Conservation (phyloP, 2,113 vertebrate genomes). For the Gadus chalcogrammus region DNA sequence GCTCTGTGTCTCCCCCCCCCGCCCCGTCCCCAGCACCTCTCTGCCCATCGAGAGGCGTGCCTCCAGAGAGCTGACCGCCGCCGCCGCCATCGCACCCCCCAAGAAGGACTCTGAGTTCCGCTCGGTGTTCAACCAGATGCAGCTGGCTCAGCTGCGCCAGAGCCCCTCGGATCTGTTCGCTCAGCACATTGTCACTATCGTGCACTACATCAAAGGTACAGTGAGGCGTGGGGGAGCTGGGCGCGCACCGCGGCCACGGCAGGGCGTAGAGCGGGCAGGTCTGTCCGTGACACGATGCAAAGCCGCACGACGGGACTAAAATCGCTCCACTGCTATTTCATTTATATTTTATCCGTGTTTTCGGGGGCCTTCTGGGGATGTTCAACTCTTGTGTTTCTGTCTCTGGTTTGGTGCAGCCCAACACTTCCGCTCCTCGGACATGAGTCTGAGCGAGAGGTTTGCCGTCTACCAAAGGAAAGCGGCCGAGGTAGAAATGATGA, state of each 20-base stretch:
- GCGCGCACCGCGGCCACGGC: neutral
- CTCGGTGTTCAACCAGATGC: slow-evolving; percentile 96
- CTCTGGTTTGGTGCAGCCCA: slow-evolving; percentile 76
- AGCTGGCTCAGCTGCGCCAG: slow-evolving; percentile 85
- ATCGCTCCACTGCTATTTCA: too few relatives aligned
- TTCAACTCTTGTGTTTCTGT: neutral
- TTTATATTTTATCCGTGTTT: too few relatives aligned
- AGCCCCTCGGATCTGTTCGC: slow-evolving; percentile 95
- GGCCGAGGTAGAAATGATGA: slow-evolving; percentile 89
- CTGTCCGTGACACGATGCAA: too few relatives aligned
- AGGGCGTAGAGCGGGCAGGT: neutral
- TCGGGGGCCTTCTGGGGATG: too few relatives aligned
- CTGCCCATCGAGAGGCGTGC: slow-evolving; percentile 84
- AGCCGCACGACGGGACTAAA: too few relatives aligned
- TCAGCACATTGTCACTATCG: slow-evolving; percentile 96
- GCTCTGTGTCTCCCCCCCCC: slow-evolving; percentile 10
- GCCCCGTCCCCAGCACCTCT: slow-evolving; percentile 72
- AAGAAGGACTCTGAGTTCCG: slow-evolving; percentile 93
- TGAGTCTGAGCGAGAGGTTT: slow-evolving; percentile 96
- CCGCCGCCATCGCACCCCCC: slow-evolving; percentile 66
- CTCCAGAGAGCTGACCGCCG: slow-evolving; percentile 77
- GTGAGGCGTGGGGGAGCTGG: neutral
- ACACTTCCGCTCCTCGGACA: slow-evolving; percentile 89
- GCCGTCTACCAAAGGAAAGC: slow-evolving; percentile 97
- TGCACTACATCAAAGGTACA: slow-evolving; percentile 96